These are phyloP conservation scores for Latheticus oryzae DNA, from an alignment of 2,888 invertebrate species.

Conservation along the genomic window DNA sequence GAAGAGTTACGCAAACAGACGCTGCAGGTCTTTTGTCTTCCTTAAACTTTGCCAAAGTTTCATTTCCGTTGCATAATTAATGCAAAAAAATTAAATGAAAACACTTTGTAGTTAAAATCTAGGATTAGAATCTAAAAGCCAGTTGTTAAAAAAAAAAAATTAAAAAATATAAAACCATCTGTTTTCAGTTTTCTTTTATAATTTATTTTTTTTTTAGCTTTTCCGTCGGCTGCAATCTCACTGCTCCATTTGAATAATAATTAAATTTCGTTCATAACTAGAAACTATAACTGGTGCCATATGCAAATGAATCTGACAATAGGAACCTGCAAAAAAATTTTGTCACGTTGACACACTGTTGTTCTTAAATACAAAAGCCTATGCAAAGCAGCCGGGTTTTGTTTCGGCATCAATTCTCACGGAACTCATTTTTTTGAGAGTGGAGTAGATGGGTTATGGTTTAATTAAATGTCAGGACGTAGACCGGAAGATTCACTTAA, in stretches of 20 bases:
- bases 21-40: slow-evolving; percentile 2
- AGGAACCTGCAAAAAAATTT: slow-evolving; percentile 55
- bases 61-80: no score
- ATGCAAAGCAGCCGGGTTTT: slow-evolving; percentile 39
- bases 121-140: no score
- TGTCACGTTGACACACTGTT: slow-evolving; percentile 50
- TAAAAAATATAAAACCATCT: no score
- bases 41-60: no score
- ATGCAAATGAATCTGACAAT: slow-evolving; percentile 55
- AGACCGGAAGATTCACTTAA: background rate
- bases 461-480: slow-evolving; percentile 40
- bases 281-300: slow-evolving; percentile 54
- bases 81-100: no score
- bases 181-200: no score
- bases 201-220: slow-evolving; percentile 8
- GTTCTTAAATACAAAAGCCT: slow-evolving; percentile 42
- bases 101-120: no score
- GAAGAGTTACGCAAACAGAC: slow-evolving; percentile 20
- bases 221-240: slow-evolving; percentile 34
- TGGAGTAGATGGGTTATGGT: no score
- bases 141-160: no score
- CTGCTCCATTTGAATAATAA: slow-evolving; percentile 37
- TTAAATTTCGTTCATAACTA: slow-evolving; percentile 35
- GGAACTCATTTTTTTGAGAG: slow-evolving; percentile 17
- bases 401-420: slow-evolving; percentile 37